Base-by-base conservation (phyloP, 2,797 vertebrate species). In the Tinamus major region DNA sequence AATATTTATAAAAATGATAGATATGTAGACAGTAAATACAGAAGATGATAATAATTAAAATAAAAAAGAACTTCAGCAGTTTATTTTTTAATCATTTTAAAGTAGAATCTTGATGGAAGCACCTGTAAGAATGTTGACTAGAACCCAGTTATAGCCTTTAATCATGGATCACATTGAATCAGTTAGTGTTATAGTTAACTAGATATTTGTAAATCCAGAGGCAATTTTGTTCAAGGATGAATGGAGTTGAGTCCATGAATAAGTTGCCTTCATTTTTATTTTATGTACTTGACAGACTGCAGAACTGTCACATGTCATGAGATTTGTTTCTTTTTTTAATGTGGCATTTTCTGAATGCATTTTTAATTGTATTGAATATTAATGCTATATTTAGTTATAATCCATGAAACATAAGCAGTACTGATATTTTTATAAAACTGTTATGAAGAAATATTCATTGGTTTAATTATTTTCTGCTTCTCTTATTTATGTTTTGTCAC, bases 121-220 rank as follows among this genome's bases (percentile, higher is more conserved):
- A 79, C 65, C 48, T 87, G 59, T 23, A 87, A 89, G 14, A 87
- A 76, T 53, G 11, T 87, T 85, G 84, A 76, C 27, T 67, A 84
- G 85, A 81, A 85, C 17, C 12, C 14, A 56, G 80, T 83, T 80
- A 62, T 56, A 24, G 18, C 33, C 58, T 91, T 92, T 89, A 59
- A 79, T 92, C 67, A 56, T 1, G 0, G 65, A 87, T 74, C 19
- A 64, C 63, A 68, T 46, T 74, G 77, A 95, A 77, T 90, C 42
- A 94, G 82, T 92, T 71, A 91, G 16, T 62, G 12, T 61, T 88
- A 39, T 17, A 79, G 42, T 81, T 91, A 84, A 61, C 42, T 51
- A 83, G 42, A 29, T 95, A 80, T 83, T 94, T 94, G 49, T 76
- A 89, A 93, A 85, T 89, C 29, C 69, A 92, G 65, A 87, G 19